Evolutionary conservation across 2,113 vertebrate species (phyloP), one percentile per base, ranked within the genome.

Genomic region (Gnathonemus echidnorhynchus): DNA sequence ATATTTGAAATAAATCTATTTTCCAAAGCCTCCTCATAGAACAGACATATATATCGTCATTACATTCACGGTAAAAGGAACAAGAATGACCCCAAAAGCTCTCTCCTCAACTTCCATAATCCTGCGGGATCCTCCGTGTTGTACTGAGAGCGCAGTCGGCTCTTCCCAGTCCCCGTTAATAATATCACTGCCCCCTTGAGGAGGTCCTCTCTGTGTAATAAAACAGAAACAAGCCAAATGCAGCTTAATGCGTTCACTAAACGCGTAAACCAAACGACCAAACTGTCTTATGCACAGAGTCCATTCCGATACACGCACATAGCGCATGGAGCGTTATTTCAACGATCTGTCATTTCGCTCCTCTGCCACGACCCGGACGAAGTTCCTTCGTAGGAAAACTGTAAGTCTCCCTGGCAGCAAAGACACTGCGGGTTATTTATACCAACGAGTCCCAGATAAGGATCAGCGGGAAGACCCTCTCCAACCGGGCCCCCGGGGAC

Each of bases 351-450:
- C 24, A 66, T 27, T 66, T 27, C 24, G 2, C 7, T 66, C n/a
- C n/a, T 66, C 56, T 58, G 56, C 56, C 56, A 24, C 56, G 56
- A 27, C 58, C 58, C 24, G 2, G 58, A 27, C 7, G 27, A 3
- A 66, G 24, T 66, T 24, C 56, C 56, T 62, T n/a, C 7, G 27
- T 31, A 70, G n/a, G n/a, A 70, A 4, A 11, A 31, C 27, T 70
- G 62, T 13, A 70, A 13, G 62, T 70, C n/a, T 70, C 27, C n/a
- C 56, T 62, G 56, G 24, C 56, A 62, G 56, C 56, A 62, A 62
- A 62, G 56, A n/a, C 56, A 9, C 10, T 70, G 62, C 27, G 27
- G 27, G 62, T 56, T 92, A 92, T 91, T 92, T 88, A 92, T 92
- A 92, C 86, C n/a, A 27, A 46, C 66, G 46, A 31, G 89, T 86